Evolutionary conservation across 92 coral and sea anemone species (phyloP), one percentile per base, ranked within the genome.

Genomic region (Bergia sp.): DNA sequence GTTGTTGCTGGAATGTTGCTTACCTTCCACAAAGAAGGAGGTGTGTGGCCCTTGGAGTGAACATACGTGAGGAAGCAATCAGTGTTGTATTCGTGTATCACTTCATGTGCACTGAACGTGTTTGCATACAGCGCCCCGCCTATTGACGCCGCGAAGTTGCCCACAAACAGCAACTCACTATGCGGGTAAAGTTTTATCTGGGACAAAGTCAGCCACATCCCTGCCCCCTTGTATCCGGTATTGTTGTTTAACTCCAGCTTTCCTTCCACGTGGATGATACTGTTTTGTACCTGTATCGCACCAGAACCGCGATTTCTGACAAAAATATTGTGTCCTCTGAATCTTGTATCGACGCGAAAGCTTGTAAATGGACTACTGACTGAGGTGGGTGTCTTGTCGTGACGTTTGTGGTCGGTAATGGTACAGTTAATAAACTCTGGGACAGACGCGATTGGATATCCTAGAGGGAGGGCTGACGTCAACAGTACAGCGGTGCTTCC

Each of bases 41-140:
- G 73, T 0, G 87, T 90, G n/a, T 79, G 67, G 21, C 81, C 80
- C 61, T 94, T 82, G 13, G 93, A 92, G 69, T 45, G 29, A 45
- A 29, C 39, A 89, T 97, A 97, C 16, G 90, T 84, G 73, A 97
- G 74, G 84, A 97, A 94, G 85, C 99, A 97, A 71, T 89, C 96
- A 9, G 96, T 92, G 81, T 97, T 97, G 40, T 93, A 87, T 83
- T 29, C 89, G 37, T 93, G 93, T 2, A 94, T 92, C 41, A 90
- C 93, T 77, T 91, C 96, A 85, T 93, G 92, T 75, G 79, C 89
- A 1, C 83, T 84, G 82, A 89, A 92, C 21, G 95, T 86, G 43
- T 72, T 69, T 4, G 94, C 95, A 67, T 88, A 8, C 65, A 97
- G 47, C 16, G 99, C 99, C 6, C 99, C 99, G 4, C 99, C 99